phyloP scores from a whole-genome alignment of 2,888 invertebrate species.

The Cotesia congregata region DNA sequence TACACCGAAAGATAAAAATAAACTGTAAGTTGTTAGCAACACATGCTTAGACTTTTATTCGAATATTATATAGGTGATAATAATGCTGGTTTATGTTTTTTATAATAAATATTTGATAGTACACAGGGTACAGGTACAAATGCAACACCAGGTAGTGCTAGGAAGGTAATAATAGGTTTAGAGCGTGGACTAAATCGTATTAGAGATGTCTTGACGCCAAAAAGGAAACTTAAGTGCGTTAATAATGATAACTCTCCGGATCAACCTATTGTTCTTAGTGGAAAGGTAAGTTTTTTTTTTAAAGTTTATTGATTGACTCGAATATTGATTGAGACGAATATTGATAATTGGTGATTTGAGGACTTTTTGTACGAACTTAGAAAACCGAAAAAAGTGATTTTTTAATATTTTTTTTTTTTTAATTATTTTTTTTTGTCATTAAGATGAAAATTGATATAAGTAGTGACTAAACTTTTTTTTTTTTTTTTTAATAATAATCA shows the following conservation, averaged over 20 bases:
- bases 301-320: neutral
- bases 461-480: too few relatives aligned
- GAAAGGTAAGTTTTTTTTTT: conserved; percentile 67
- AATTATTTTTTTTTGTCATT: too few relatives aligned
- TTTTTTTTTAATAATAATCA: too few relatives aligned
- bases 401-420: too few relatives aligned
- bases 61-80: neutral
- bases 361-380: too few relatives aligned
- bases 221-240: conserved; percentile 62
- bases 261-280: conserved; percentile 70
- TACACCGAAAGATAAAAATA: neutral
- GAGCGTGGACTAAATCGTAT: conserved; percentile 80
- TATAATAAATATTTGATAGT: neutral
- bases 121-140: neutral
- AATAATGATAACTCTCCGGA: conserved; percentile 56
- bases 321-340: too few relatives aligned
- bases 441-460: too few relatives aligned
- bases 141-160: conserved; percentile 71
- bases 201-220: conserved; percentile 79
- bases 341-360: too few relatives aligned
- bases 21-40: neutral
- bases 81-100: neutral
- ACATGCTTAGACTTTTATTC: neutral
- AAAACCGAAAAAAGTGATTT: too few relatives aligned
- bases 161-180: conserved; percentile 77